A percentile compares a stretch with the other conserved stretches of the same genome.
Evolutionary conservation across 2,797 vertebrate species (phyloP).

Genomic region (Enteromius trimaculatus): DNA sequence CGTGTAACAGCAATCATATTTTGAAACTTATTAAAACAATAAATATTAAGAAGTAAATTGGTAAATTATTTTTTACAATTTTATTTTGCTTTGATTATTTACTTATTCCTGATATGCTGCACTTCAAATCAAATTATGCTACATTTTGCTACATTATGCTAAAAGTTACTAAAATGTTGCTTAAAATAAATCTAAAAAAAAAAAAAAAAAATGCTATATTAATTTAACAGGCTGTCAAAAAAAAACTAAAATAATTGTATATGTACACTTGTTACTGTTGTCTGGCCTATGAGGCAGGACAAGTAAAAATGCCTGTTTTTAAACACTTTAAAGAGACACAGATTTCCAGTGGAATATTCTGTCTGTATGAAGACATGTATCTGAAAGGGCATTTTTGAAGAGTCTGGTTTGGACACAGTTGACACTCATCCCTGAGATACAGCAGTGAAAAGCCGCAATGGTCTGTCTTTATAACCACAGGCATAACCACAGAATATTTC

Average conservation of each 20-base stretch:
- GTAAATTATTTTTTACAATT: not conserved
- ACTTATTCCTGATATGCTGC: not conserved
- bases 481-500: constrained; percentile 20
- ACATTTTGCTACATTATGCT: not conserved
- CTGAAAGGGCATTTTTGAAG: constrained; percentile 23
- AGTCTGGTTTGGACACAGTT: constrained; percentile 37
- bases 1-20: not conserved
- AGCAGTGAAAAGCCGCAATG: constrained; percentile 15
- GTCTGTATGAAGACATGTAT: not conserved
- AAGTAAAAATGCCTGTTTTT: not conserved
- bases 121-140: not conserved
- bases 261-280: not conserved
- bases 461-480: constrained; percentile 29
- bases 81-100: not conserved
- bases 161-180: too few species aligned
- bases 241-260: not conserved
- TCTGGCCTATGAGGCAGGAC: not conserved
- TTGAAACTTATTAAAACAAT: not conserved
- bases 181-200: not conserved
- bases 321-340: not conserved
- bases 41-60: not conserved
- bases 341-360: not conserved
- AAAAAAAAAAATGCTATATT: not conserved
- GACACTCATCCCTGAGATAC: constrained; percentile 19
- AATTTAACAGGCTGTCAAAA: not conserved